Evolutionary conservation across 2,888 invertebrate genomes (phyloP), one percentile per base, ranked within the genome.

Genomic region (Amaurobius ferox): DNA sequence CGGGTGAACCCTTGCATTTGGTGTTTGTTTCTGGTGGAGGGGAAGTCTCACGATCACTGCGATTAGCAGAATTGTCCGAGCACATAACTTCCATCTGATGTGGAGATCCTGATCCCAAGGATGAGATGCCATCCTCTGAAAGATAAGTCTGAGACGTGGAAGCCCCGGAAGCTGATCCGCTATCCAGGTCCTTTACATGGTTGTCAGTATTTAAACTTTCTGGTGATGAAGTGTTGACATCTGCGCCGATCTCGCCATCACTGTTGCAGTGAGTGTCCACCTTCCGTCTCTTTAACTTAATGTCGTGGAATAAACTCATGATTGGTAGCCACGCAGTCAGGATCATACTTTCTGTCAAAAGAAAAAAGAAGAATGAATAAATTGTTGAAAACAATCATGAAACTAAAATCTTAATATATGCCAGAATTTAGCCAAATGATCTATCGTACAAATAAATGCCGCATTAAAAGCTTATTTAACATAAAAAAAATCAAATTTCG

Each of bases 261-360:
- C 87, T 87, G 68, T 79, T 79, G 71, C 74, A 79, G 44, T 79
- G 79, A 29, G 64, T 79, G 67, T 88, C 88, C 16, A 88, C 74
- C 73, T 86, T 88, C 26, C 86, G 71, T 7, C 88, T 77, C 64
- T 88, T 88, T 35, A 88, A 55, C 61, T 88, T 88, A 39, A 86
- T 80, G 55, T 88, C 86, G 77, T 88, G 88, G 67, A 88, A 88
- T 67, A 88, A 79, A 80, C 86, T 86, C 88, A 88, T 88, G 66
- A 77, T 88, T 73, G 48, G 72, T 67, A 81, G 55, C 86, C 88
- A 78, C 77, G 78, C 62, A 71, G 78, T 79, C 73, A 77, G 40
- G 64, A 87, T 79, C 87, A 87, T 87, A 85, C 70, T 87, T 87
- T 61, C 87, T 87, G 79, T 26, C 67, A 83, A 32, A 30, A 71